Evolutionary conservation across 2,888 invertebrate genomes (phyloP), one percentile per base, ranked within the genome.

Genomic region (Xestia sexstrigata): DNA sequence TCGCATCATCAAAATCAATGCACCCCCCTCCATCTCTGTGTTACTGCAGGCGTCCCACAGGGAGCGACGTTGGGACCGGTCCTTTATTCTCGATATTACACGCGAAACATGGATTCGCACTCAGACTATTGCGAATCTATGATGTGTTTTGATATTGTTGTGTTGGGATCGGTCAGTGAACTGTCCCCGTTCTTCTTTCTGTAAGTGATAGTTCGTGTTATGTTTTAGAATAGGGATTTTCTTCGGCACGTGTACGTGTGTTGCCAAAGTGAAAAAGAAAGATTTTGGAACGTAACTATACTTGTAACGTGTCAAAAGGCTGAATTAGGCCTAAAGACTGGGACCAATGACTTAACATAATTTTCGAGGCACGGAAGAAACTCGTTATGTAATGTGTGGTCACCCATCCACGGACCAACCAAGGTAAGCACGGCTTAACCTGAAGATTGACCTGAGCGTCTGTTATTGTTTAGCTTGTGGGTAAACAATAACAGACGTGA

Each of bases 71-170:
- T 83, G 65, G 74, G 75, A 68, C 81, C 76, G 70, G 30, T 75
- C 83, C 76, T 74, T 87, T 87, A 81, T 82, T 83, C 75, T 73
- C 65, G 68, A 68, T 63, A 76, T 76, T 70, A 83, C 66, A 63
- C 42, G 71, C 74, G 68, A 63, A 52, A 90, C 89, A 89, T 45
- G 85, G 62, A 78, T 89, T 89, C 67, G 89, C 89, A 89, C 89
- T 89, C 76, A 88, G 78, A 70, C 75, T 82, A 87, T 85, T 88
- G 76, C 79, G 78, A 68, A 79, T 66, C 70, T 82, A 85, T 81
- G 81, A 81, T 58, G 74, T 78, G 76, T 84, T 86, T 86, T 87
- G 83, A 86, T 77, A 81, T 80, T 86, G 81, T 88, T 81, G 60
- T 86, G 74, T 78, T 73, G 39, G 47, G 52, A 75, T 68, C 66